Evolutionary conservation across 2,113 vertebrate genomes (phyloP).

Genomic region (Limanda limanda): DNA sequence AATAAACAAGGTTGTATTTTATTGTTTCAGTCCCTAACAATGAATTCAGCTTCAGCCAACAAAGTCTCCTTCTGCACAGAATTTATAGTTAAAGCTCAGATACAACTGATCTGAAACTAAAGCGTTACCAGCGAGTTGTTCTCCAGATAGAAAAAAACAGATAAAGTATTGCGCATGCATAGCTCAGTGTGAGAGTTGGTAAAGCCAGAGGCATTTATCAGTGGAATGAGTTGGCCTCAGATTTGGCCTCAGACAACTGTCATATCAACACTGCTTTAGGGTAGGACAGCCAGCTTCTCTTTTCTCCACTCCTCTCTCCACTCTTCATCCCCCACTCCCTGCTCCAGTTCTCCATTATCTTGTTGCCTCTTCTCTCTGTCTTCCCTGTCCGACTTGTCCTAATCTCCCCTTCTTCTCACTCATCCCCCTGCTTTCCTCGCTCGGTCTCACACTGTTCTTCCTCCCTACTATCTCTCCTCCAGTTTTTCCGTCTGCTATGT

Average conservation of each 20-base stretch:
- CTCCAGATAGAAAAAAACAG: conserved; percentile 11
- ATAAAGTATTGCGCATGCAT: conserved; percentile 34
- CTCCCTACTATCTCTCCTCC: conserved; percentile 30
- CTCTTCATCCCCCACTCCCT: conserved; percentile 31
- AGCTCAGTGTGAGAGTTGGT: conserved; percentile 61
- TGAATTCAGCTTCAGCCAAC: conserved; percentile 30
- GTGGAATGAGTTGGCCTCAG: conserved; percentile 68
- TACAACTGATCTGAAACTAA: conserved; percentile 43
- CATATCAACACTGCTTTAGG: conserved; percentile 64
- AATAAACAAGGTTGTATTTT: neutral
- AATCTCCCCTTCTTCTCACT: conserved; percentile 50
- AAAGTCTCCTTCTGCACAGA: conserved; percentile 17
- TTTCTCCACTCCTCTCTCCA: conserved; percentile 1
- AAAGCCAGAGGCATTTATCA: conserved; percentile 71
- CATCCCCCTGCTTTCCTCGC: conserved; percentile 52
- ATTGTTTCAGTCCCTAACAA: neutral
- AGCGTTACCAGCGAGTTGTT: conserved; percentile 28
- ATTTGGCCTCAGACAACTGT: conserved; percentile 68
- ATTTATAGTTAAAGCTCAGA: conserved; percentile 21
- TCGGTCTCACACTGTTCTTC: conserved; percentile 34
- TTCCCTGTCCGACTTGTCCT: conserved; percentile 48
- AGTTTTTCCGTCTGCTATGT: conserved; percentile 40
- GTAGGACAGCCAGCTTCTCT: conserved; percentile 49
- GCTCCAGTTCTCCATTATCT: conserved; percentile 65
- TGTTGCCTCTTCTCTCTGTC: conserved; percentile 43